Percentiles rank a stretch among this genome's conserved stretches.
phyloP scores from a whole-genome alignment of 2,113 vertebrate species.

The Mellivora capensis region DNA sequence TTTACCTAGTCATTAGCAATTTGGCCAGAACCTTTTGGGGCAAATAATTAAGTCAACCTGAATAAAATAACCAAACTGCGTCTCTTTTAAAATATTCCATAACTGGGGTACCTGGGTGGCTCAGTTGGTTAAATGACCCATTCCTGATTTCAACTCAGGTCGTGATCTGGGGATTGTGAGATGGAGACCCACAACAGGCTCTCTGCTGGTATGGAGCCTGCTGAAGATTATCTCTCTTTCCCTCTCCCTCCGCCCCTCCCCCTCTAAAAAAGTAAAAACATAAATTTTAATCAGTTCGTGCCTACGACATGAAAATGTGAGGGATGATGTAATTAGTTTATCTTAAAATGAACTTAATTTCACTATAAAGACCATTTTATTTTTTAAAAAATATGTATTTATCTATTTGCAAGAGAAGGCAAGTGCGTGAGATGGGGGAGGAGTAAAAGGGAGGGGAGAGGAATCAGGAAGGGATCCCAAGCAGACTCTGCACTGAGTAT shows the following conservation, averaged over 20 bases:
- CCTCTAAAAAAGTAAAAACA: neutral
- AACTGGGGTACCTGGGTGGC: neutral
- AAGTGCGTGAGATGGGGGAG: neutral
- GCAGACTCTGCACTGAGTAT: neutral
- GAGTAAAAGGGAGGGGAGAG: no score
- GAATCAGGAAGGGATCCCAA: neutral
- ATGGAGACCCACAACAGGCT: neutral
- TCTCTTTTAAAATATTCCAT: constrained; percentile 30
- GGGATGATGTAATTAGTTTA: neutral
- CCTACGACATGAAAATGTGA: neutral
- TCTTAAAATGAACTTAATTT: neutral
- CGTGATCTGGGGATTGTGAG: neutral
- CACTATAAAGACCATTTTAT: neutral
- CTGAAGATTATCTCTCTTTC: neutral
- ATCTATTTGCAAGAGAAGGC: neutral
- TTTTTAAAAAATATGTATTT: neutral
- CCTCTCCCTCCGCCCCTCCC: neutral
- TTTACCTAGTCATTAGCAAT: constrained; percentile 21
- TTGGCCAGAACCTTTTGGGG: neutral
- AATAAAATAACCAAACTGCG: neutral
- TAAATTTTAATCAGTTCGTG: neutral
- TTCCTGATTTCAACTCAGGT: neutral
- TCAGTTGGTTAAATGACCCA: neutral
- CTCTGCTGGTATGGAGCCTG: neutral
- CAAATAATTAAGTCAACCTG: neutral